A percentile compares a stretch with the other conserved stretches of the same genome.
Conservation (phyloP, 2,113 vertebrate species). For the Aegithalos caudatus region DNA sequence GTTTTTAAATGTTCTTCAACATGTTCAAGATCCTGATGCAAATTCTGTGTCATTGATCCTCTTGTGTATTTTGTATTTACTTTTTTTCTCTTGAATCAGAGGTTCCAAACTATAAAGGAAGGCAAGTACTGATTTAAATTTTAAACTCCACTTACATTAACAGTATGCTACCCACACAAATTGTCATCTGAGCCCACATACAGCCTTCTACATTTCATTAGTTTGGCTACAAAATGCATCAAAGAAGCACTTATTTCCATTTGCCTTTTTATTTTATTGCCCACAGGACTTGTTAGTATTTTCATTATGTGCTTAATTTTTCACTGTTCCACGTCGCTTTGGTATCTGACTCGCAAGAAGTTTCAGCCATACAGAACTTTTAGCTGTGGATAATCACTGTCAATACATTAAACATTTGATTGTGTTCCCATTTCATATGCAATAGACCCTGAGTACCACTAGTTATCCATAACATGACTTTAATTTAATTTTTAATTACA, state of each 20-base stretch:
- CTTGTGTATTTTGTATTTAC: neutral
- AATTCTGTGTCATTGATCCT: neutral
- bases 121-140: neutral
- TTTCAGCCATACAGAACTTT: neutral
- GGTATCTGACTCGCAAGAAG: neutral
- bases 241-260: neutral
- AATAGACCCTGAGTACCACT: neutral
- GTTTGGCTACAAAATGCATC: neutral
- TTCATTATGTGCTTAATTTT: neutral
- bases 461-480: neutral
- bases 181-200: neutral
- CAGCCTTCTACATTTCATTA: neutral
- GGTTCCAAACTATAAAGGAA: neutral
- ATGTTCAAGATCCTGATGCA: neutral
- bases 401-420: conserved; percentile 3
- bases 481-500: neutral
- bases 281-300: neutral
- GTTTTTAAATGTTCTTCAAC: neutral
- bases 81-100: neutral
- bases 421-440: neutral
- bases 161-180: neutral
- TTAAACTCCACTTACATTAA: neutral
- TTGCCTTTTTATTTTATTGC: neutral
- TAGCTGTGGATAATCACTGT: neutral
- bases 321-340: neutral